Base-by-base conservation (phyloP, 1,140 invertebrate species). In the Lordiphosa stackelbergi region DNA sequence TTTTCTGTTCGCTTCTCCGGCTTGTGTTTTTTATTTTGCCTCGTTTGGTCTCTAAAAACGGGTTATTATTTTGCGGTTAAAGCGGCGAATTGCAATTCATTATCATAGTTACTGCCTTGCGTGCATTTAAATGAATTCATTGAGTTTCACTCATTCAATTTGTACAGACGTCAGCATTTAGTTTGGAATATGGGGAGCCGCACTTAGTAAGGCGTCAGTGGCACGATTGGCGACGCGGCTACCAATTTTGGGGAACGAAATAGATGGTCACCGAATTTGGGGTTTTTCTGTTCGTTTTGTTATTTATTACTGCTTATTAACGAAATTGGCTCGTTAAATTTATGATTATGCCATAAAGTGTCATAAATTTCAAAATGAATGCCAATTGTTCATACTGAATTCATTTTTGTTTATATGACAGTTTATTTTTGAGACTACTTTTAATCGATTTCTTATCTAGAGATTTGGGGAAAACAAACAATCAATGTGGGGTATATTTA, bases 71-170 rank as follows among this genome's bases (percentile, higher is more conserved):
- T 75, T 60, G 62, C 75, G 73, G 69, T 81, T 79, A 61, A 64
- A 79, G 77, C 68, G 60, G 59, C 63, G 57, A 46, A 73, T 81
- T 83, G 69, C 71, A 81, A 79, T 79, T 81, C 71, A 79, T 79
- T 79, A 83, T 65, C 75, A 75, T 79, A 83, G 75, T 55, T 64
- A 73, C 54, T 61, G 75, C 66, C 77, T 79, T 54, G 74, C 74
- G 74, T 79, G 74, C 74, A 79, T 79, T 81, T 75, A 79, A 79
- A 79, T 79, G 74, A 71, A 79, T 79, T 79, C 74, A 79, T 79
- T 81, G 74, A 66, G 75, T 66, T 73, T 66, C 72, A 57, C 69
- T 57, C 73, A 78, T 77, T 77, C 73, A 77, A 77, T 78, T 77
- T 77, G 73, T 66, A 69, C 52, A 47, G 58, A 68, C 69, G 69